Conservation (phyloP, 2,113 vertebrate genomes). For the Verasper variegatus region DNA sequence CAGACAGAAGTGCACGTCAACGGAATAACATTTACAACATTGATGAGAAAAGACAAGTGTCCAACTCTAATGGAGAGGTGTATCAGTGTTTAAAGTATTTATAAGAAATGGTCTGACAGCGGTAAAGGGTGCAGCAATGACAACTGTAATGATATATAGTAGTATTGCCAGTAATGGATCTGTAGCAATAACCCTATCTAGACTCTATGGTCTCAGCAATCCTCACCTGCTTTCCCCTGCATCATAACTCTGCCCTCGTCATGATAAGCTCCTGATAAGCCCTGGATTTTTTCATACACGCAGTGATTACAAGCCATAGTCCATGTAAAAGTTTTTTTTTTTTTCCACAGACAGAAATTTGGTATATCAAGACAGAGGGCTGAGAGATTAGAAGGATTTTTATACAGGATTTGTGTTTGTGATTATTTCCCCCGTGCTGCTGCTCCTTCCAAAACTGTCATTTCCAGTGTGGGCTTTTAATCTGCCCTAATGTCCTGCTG, state of each 20-base stretch:
- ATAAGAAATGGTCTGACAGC: too few species aligned
- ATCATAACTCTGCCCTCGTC: neutral
- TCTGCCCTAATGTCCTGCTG: slow-evolving; percentile 15
- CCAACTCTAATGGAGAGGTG: too few species aligned
- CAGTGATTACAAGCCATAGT: neutral
- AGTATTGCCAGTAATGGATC: neutral
- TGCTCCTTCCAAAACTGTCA: slow-evolving; percentile 1
- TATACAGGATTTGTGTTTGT: slow-evolving; percentile 18
- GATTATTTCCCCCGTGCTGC: slow-evolving; percentile 7
- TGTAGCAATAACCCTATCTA: neutral
- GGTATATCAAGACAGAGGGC: slow-evolving; percentile 11
- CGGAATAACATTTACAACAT: too few species aligned
- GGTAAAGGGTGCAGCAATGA: too few species aligned
- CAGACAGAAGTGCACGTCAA: too few species aligned
- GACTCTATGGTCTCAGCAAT: slow-evolving; percentile 1
- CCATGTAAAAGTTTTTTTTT: neutral
- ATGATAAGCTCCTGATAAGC: slow-evolving; percentile 44
- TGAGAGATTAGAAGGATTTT: slow-evolving; percentile 25
- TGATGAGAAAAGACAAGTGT: too few species aligned
- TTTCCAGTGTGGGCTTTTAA: slow-evolving; percentile 7
- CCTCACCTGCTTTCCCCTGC: slow-evolving; percentile 1
- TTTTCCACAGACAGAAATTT: slow-evolving; percentile 11
- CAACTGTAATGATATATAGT: too few species aligned
- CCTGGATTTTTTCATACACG: neutral
- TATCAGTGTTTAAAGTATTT: too few species aligned